These are phyloP conservation scores for Colossoma macropomum DNA, from an alignment of 2,113 vertebrate genomes.

Conservation along the genomic window DNA sequence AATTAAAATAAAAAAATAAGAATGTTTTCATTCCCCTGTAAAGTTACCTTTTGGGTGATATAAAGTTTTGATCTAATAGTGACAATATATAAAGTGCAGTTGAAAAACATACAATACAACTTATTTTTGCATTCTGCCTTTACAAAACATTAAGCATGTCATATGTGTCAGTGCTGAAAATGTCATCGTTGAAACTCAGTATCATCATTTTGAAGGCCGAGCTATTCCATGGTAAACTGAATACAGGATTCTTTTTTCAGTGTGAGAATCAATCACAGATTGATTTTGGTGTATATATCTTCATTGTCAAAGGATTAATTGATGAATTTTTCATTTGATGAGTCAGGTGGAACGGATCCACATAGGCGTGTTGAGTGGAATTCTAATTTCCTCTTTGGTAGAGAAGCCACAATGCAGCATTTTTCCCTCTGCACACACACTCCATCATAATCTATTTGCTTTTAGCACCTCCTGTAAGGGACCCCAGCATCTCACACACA, in stretches of 20 bases:
- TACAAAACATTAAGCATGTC: not conserved
- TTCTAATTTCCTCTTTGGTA: constrained; percentile 79
- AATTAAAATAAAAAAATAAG: no score
- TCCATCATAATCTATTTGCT: constrained; percentile 20
- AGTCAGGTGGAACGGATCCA: constrained; percentile 78
- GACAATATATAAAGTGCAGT: not conserved
- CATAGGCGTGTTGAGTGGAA: constrained; percentile 79
- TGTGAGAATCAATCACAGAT: constrained; percentile 85
- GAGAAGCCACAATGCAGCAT: constrained; percentile 66
- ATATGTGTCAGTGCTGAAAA: constrained; percentile 1
- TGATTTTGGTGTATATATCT: constrained; percentile 85
- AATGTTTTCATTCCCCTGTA: no score
- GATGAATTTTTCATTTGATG: constrained; percentile 91
- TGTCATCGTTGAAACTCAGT: no score
- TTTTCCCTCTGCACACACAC: constrained; percentile 54
- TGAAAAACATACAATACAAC: not conserved
- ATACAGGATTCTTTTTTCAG: constrained; percentile 64
- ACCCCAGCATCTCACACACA: constrained; percentile 16
- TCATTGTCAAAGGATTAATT: constrained; percentile 91
- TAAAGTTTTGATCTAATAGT: no score
- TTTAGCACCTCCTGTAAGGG: constrained; percentile 41
- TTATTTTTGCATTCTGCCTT: not conserved
- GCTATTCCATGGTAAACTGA: constrained; percentile 81
- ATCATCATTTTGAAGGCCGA: constrained; percentile 74
- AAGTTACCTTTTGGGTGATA: no score